Conservation (phyloP, 1,140 invertebrate species). For the Cyclina sinensis region DNA sequence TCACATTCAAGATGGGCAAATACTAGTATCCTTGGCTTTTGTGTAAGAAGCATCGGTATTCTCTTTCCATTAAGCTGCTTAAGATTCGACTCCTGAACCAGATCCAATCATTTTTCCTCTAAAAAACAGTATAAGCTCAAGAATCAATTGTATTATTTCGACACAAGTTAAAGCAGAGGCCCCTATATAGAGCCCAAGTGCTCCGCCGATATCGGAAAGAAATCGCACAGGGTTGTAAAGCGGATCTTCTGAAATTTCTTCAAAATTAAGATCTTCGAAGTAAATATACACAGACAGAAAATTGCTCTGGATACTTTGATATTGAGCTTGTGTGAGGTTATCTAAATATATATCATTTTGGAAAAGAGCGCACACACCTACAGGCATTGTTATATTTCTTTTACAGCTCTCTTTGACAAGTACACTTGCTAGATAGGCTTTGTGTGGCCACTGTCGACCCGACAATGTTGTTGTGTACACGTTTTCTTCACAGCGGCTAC, state of each 20-base stretch:
- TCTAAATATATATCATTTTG: neutral
- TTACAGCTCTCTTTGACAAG: slow-evolving; percentile 18
- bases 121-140: slow-evolving; percentile 19
- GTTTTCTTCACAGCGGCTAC: neutral
- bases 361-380: neutral
- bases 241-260: slow-evolving; percentile 15
- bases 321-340: neutral
- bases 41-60: no score
- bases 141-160: slow-evolving; percentile 38
- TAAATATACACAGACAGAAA: slow-evolving; percentile 35
- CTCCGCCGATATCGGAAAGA: slow-evolving; percentile 68
- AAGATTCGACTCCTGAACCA: no score
- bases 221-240: slow-evolving; percentile 39
- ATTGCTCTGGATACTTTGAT: neutral
- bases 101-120: no score
- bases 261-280: slow-evolving; percentile 42
- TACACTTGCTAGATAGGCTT: neutral
- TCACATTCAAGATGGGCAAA: no score
- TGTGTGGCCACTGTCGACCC: slow-evolving; percentile 22
- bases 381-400: neutral
- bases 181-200: slow-evolving; percentile 52
- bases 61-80: no score
- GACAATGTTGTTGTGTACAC: neutral
- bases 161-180: slow-evolving; percentile 53
- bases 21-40: no score